Base-by-base conservation (phyloP, 2,113 vertebrate genomes). In the Otus sunia region DNA sequence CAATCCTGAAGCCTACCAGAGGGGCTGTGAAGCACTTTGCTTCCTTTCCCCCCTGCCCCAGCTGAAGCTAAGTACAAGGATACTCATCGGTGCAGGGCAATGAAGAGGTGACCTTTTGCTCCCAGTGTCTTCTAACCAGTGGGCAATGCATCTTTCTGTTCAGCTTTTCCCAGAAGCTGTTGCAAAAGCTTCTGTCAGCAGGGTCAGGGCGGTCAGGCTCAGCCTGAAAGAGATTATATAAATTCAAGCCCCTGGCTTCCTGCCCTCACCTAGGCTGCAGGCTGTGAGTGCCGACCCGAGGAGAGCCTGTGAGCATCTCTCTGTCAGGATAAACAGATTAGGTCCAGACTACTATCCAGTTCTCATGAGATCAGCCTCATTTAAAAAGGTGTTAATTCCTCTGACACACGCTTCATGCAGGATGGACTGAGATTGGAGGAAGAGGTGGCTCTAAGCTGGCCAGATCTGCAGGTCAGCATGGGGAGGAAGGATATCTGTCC, bases 291-390 rank as follows among this genome's bases (percentile, higher is more conserved):
- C n/a, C 0, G 1, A 60, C 45, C 58, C 2, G 1, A 62, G 68
- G 4, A 2, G 58, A 91, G 55, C 75, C 71, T 11, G 1, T 6
- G 86, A 88, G 91, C 76, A 81, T 69, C 83, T 67, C 76, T 87
- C 92, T 90, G 78, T 67, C 82, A 79, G 95, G 96, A 96, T 97
- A 97, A 98, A 96, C 74, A 94, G 97, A 96, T 98, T 97, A 97
- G 86, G 72, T 64, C 80, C 89, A 76, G 93, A 78, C 92, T 93
- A 23, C 96, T 95, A 82, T 95, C 91, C 97, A 96, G 96, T 84
- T 96, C 98, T 97, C 90, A 96, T 94, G 91, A 96, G 95, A 95
- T 96, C 97, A 97, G 97, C 92, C 95, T 98, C 37, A 12, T 96
- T 93, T 96, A 69, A 96, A 92, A 92, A 90, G 59, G 87, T 94